Conservation (phyloP, 2,888 invertebrate genomes). For the Dusona sp. region DNA sequence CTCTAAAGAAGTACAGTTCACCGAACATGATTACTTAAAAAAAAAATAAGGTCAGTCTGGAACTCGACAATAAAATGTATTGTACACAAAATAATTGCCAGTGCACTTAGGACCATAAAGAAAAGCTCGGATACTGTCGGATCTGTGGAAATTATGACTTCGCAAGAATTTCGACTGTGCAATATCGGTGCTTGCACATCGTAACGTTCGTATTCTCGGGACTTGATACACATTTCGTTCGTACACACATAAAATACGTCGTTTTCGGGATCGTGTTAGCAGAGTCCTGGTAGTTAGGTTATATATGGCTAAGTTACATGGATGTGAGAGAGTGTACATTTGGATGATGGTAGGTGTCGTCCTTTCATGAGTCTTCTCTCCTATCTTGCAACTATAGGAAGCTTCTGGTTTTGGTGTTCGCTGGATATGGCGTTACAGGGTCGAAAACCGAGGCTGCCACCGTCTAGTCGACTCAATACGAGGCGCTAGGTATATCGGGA, state of each 20-base stretch:
- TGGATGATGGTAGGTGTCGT: slow-evolving; percentile 35
- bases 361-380: slow-evolving; percentile 17
- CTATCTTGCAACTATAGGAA: slow-evolving; percentile 18
- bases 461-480: slow-evolving; percentile 46
- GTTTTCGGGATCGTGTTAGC: slow-evolving; percentile 29
- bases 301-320: neutral
- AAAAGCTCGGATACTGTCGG: neutral
- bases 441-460: slow-evolving; percentile 12
- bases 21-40: neutral
- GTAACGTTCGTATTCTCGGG: slow-evolving; percentile 15
- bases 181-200: slow-evolving; percentile 29
- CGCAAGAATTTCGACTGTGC: slow-evolving; percentile 21
- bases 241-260: slow-evolving; percentile 36
- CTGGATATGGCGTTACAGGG: neutral
- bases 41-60: neutral
- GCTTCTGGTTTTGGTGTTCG: slow-evolving; percentile 43
- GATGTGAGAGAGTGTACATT: neutral
- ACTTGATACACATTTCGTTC: slow-evolving; percentile 38
- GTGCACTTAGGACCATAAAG: neutral
- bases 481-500: slow-evolving; percentile 41
- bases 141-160: neutral
- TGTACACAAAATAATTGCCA: neutral
- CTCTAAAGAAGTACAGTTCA: neutral
- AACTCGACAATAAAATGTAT: neutral
- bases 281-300: neutral